Conservation (phyloP, 2,113 vertebrate species). For the Ptilorrhoa leucosticta region DNA sequence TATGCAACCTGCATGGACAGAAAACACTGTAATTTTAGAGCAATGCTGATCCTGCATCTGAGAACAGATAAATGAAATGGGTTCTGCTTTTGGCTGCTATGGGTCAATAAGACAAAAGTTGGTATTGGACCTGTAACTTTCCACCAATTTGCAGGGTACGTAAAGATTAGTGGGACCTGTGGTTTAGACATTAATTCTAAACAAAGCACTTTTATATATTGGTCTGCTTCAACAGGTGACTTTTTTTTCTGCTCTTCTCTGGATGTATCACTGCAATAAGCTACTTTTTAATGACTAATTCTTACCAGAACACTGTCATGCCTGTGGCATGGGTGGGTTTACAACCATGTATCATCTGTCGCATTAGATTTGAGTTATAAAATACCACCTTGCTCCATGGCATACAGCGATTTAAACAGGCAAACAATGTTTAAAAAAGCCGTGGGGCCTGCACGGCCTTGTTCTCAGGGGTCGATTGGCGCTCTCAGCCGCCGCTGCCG, state of each 20-base stretch:
- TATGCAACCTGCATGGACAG: neutral
- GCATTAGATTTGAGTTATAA: neutral
- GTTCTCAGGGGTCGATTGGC: neutral
- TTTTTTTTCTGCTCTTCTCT: neutral
- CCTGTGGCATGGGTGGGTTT: neutral
- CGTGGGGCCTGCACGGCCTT: accelerated
- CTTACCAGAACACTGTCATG: neutral
- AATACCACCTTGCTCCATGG: accelerated
- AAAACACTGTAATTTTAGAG: neutral
- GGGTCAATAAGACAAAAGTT: neutral
- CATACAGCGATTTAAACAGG: neutral
- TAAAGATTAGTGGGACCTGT: neutral
- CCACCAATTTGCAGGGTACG: neutral
- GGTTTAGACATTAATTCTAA: neutral
- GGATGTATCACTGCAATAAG: neutral
- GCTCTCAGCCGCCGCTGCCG: neutral
- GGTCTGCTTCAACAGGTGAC: neutral
- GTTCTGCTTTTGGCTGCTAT: neutral
- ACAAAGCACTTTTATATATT: neutral
- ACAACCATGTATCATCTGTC: accelerated
- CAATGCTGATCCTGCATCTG: neutral
- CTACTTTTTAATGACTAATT: neutral
- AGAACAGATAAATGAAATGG: neutral
- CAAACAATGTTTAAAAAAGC: neutral
- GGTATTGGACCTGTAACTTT: neutral